phyloP scores from a whole-genome alignment of 2,113 vertebrate species.

The Alexandromys fortis region DNA sequence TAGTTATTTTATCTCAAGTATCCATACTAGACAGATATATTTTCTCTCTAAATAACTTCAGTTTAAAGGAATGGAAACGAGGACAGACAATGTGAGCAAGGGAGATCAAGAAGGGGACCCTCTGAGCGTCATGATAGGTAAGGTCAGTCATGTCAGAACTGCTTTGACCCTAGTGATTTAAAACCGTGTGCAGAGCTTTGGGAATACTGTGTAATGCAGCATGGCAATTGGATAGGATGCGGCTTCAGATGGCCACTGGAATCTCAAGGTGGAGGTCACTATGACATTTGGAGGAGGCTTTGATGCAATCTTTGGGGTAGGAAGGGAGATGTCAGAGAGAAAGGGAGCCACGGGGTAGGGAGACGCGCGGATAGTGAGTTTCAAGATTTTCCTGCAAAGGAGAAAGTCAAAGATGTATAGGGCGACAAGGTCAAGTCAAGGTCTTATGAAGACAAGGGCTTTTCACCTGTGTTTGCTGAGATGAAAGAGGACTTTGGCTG shows the following conservation, averaged over 20 bases:
- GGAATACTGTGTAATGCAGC: neutral
- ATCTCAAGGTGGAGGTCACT: slow-evolving; percentile 22
- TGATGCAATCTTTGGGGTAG: neutral
- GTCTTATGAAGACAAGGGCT: slow-evolving; percentile 33
- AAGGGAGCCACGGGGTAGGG: neutral
- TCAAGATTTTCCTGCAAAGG: neutral
- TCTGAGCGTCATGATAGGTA: neutral
- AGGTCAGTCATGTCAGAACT: neutral
- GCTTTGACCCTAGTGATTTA: neutral
- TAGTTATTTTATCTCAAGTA: neutral
- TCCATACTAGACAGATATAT: neutral
- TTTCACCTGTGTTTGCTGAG: slow-evolving; percentile 40
- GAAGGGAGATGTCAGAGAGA: neutral
- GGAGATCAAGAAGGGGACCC: neutral
- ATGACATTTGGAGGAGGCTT: slow-evolving; percentile 39
- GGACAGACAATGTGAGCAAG: neutral
- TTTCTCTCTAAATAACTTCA: slow-evolving; percentile 7
- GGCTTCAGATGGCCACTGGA: neutral
- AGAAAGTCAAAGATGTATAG: neutral
- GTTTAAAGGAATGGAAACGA: neutral
- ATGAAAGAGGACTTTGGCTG: neutral
- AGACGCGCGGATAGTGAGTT: neutral
- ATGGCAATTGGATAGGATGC: neutral
- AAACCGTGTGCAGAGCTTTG: neutral
- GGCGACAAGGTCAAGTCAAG: slow-evolving; percentile 72